Percentiles rank a stretch among this genome's conserved stretches.
Conservation (phyloP, 2,113 vertebrate species). For the Dipodomys stephensi region DNA sequence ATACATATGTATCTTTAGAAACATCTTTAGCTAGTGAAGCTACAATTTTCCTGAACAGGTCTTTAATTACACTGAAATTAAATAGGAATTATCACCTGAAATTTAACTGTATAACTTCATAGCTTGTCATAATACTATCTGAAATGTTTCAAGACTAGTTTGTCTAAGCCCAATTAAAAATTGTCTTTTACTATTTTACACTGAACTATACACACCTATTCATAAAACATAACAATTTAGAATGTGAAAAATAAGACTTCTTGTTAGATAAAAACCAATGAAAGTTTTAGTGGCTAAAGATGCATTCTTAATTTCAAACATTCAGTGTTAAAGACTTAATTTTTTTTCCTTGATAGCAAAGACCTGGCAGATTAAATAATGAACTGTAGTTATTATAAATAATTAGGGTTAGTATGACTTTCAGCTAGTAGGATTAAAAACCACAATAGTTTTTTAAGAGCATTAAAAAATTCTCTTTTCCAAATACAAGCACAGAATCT, state of each 20-base stretch:
- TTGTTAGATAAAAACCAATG: background rate
- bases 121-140: background rate
- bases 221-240: conserved; percentile 16
- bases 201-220: background rate
- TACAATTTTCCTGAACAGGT: background rate
- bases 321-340: background rate
- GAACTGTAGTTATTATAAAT: conserved; percentile 22
- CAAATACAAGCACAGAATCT: background rate
- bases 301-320: conserved; percentile 4
- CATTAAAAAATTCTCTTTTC: conserved; percentile 13
- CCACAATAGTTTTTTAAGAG: conserved; percentile 47
- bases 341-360: conserved; percentile 12
- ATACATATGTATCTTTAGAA: conserved; percentile 1
- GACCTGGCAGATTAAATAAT: background rate
- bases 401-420: conserved; percentile 20
- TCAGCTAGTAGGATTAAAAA: conserved; percentile 35
- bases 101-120: background rate
- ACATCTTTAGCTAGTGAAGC: background rate
- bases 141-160: background rate
- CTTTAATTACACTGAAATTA: conserved; percentile 7
- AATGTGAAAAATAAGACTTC: conserved; percentile 20
- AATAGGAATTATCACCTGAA: background rate
- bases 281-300: conserved; percentile 37
- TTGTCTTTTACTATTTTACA: background rate
- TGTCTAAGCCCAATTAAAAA: background rate